A percentile compares a stretch with the other conserved stretches of the same genome.
These are phyloP conservation scores for Microctenopoma steveboyesi DNA, from an alignment of 2,797 vertebrate species.

Conservation along the genomic window DNA sequence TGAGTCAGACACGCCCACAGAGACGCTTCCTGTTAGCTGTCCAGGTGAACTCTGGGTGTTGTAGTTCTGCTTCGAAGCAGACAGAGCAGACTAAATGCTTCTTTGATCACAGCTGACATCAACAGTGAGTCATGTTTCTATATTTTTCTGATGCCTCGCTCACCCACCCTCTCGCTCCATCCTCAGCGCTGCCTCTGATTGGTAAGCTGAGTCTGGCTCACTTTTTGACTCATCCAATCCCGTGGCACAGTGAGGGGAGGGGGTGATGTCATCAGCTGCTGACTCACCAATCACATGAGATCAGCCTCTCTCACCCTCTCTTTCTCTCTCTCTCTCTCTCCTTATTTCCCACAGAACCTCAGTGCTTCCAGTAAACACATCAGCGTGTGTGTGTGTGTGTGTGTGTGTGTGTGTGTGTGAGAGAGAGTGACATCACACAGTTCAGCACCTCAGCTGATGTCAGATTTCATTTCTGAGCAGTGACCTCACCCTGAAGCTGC, in stretches of 20 bases:
- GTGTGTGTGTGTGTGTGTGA: conserved; percentile 35
- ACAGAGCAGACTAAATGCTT: too few relatives aligned
- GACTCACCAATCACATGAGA: conserved; percentile 77
- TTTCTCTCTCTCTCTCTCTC: background rate
- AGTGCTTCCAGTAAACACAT: conserved; percentile 53
- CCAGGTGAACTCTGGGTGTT: too few relatives aligned
- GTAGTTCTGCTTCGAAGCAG: too few relatives aligned
- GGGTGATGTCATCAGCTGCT: conserved; percentile 70
- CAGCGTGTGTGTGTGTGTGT: conserved; percentile 40
- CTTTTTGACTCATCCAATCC: conserved; percentile 71
- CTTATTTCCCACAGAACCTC: conserved; percentile 25
- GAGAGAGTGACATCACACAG: conserved; percentile 26
- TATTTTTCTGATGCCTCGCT: conserved; percentile 14
- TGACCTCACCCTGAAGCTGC: conserved; percentile 50
- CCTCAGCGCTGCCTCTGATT: conserved; percentile 37
- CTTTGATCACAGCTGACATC: too few relatives aligned
- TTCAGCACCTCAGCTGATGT: conserved; percentile 55
- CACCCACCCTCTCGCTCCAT: conserved; percentile 38
- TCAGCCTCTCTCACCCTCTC: conserved; percentile 30
- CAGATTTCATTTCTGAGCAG: conserved; percentile 48
- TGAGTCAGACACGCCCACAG: too few relatives aligned
- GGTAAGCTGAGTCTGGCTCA: conserved; percentile 41
- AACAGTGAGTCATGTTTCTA: background rate
- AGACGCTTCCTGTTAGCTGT: too few relatives aligned
- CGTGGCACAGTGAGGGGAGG: conserved; percentile 26